These are phyloP conservation scores for Drosophila percnosoma DNA, from an alignment of 2,888 invertebrate genomes.

Conservation along the genomic window DNA sequence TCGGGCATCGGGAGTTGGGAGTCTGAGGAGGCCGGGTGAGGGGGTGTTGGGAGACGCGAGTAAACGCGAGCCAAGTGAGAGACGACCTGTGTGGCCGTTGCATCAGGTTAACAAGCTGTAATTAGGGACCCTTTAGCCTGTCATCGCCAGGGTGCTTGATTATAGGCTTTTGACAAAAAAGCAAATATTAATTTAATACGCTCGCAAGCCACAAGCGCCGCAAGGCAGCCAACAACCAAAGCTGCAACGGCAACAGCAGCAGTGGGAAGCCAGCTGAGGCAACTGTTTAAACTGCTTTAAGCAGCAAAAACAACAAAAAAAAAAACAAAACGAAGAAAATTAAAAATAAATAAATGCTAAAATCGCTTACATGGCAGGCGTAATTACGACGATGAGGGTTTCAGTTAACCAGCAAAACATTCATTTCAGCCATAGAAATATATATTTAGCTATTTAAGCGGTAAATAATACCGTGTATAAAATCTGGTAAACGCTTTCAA, in stretches of 20 bases:
- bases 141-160: slow-evolving; percentile 84
- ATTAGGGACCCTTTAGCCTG: slow-evolving; percentile 85
- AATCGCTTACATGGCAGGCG: slow-evolving; percentile 34
- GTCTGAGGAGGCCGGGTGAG: not conserved
- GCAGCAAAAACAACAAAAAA: not conserved
- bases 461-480: not conserved
- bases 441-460: not conserved
- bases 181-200: slow-evolving; percentile 85
- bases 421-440: slow-evolving; percentile 9
- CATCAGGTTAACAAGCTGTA: slow-evolving; percentile 84
- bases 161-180: slow-evolving; percentile 84
- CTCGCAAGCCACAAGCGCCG: slow-evolving; percentile 62
- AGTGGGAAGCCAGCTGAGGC: not conserved
- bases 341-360: slow-evolving; percentile 13
- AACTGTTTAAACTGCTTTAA: slow-evolving; percentile 15
- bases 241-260: not conserved
- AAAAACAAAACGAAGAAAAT: not conserved
- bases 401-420: slow-evolving; percentile 8
- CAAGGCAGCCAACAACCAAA: slow-evolving; percentile 45
- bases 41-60: not conserved
- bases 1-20: not conserved
- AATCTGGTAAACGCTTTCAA: not conserved
- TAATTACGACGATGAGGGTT: slow-evolving; percentile 26
- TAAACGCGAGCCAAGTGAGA: slow-evolving; percentile 60
- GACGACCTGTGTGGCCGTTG: slow-evolving; percentile 79